Percentiles rank a stretch among this genome's conserved stretches.
Evolutionary conservation across 2,113 vertebrate species (phyloP).

Genomic region (Cyanistes caeruleus): DNA sequence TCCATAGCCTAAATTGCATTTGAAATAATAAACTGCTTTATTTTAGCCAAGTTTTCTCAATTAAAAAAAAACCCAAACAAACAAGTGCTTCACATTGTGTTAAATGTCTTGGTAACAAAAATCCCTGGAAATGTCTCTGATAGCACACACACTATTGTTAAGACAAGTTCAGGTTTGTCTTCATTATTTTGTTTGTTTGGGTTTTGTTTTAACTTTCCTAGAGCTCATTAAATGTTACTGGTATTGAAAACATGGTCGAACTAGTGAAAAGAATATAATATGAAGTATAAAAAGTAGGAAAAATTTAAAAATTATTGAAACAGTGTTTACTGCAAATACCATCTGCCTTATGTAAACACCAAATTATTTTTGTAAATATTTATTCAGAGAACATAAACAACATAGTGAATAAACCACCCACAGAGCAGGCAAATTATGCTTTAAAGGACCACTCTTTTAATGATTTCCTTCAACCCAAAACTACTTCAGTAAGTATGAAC

Average conservation of each 20-base stretch:
- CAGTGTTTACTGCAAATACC: background rate
- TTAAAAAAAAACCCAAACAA: background rate
- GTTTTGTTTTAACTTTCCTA: background rate
- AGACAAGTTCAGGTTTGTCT: background rate
- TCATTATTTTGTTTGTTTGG: background rate
- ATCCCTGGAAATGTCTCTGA: background rate
- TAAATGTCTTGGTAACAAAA: background rate
- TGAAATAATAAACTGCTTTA: conserved; percentile 18
- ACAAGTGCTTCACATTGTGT: background rate
- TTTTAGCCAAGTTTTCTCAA: background rate
- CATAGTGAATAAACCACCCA: background rate
- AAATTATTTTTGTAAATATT: background rate
- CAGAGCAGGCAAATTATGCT: background rate
- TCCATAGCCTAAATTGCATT: background rate
- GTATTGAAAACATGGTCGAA: background rate
- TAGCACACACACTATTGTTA: background rate
- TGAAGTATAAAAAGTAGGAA: background rate
- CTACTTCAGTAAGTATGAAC: background rate
- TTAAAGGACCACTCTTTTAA: background rate
- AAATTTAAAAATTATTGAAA: background rate
- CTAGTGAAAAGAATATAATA: background rate
- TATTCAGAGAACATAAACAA: background rate
- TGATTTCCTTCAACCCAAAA: background rate
- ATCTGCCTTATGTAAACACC: background rate
- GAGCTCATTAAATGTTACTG: background rate